phyloP scores from a whole-genome alignment of 2,888 invertebrate genomes.

The Morinoia aosen region DNA sequence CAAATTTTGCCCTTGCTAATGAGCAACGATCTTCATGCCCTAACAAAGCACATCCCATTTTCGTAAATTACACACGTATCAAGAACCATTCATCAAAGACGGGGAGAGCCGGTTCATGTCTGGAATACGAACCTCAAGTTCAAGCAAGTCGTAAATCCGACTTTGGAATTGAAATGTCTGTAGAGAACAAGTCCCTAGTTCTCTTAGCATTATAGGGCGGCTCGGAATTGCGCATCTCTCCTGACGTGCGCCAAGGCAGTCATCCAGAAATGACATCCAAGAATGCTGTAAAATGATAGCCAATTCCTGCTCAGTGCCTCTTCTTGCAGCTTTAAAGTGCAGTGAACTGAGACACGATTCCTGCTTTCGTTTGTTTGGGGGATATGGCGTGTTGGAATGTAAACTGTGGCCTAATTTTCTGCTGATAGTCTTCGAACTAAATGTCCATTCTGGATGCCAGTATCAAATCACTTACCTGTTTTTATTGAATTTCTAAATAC shows the following conservation, averaged over 20 bases:
- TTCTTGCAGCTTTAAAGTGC: neutral
- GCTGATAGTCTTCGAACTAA: neutral
- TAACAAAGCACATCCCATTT: neutral
- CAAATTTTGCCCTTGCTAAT: neutral
- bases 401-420: neutral
- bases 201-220: neutral
- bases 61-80: constrained; percentile 10
- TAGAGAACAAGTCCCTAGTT: neutral
- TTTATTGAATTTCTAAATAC: neutral
- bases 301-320: neutral
- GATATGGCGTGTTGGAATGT: neutral
- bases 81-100: constrained; percentile 4
- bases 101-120: constrained; percentile 18
- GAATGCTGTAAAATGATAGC: neutral
- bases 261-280: neutral
- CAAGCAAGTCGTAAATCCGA: neutral
- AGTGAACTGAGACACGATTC: neutral
- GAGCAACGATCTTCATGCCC: neutral
- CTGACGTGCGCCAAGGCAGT: neutral
- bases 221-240: neutral
- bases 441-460: neutral
- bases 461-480: neutral
- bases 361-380: neutral
- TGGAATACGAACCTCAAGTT: neutral
- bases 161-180: neutral